A percentile compares a stretch with the other conserved stretches of the same genome.
Conservation (phyloP, 2,888 invertebrate genomes). For the Hemithea aestivaria region DNA sequence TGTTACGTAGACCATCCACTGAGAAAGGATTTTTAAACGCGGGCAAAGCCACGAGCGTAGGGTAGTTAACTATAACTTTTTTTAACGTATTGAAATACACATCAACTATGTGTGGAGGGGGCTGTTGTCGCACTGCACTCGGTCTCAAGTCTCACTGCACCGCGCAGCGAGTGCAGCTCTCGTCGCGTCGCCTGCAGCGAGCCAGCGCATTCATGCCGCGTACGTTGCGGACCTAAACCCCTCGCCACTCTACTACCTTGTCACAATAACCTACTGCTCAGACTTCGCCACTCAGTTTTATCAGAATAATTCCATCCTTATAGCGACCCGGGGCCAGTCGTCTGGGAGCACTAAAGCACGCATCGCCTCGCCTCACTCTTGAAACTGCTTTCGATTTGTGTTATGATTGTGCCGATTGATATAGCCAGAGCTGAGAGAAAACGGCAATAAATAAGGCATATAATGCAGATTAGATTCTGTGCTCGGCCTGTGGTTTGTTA, state of each 20-base stretch:
- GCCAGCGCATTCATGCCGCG: constrained; percentile 4
- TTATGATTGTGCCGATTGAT: constrained; percentile 10
- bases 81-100: too few species aligned
- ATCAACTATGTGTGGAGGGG: too few species aligned
- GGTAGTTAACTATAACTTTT: too few species aligned
- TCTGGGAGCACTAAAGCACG: not conserved
- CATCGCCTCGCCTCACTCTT: constrained; percentile 1
- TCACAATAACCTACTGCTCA: not conserved
- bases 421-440: constrained; percentile 12
- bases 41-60: too few species aligned
- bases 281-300: too few species aligned
- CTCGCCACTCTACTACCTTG: not conserved
- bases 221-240: not conserved
- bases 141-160: too few species aligned
- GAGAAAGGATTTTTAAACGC: too few species aligned
- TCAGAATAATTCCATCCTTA: not conserved
- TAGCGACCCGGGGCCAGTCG: not conserved
- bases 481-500: not conserved
- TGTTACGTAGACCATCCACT: too few species aligned
- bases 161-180: constrained; percentile 10
- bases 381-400: constrained; percentile 10
- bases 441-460: constrained; percentile 2
- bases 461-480: constrained; percentile 5
- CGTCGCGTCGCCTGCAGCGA: constrained; percentile 5
- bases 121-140: too few species aligned